phyloP scores from a whole-genome alignment of 2,113 vertebrate genomes.

The Galemys pyrenaicus region DNA sequence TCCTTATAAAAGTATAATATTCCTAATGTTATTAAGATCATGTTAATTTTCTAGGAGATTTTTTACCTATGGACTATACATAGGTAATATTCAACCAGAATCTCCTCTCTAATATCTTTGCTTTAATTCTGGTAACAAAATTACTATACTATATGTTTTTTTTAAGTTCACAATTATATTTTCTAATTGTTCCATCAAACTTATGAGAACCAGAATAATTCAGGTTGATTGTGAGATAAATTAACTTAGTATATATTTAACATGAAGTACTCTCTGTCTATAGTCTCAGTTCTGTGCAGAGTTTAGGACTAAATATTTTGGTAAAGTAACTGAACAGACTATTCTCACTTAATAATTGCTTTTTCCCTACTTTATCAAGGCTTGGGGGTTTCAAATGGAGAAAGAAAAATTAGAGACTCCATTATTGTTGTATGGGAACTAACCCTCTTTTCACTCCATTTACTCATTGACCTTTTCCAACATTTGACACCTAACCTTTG shows the following conservation, averaged over 20 bases:
- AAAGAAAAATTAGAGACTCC: neutral
- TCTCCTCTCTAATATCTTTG: conserved; percentile 9
- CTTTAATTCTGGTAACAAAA: conserved; percentile 49
- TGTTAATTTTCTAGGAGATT: neutral
- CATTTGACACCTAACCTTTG: neutral
- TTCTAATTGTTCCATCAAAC: neutral
- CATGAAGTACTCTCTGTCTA: neutral
- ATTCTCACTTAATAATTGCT: neutral
- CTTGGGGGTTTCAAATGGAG: conserved; percentile 27
- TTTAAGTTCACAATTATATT: neutral
- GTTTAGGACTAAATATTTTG: conserved; percentile 35
- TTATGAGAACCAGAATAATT: conserved; percentile 2
- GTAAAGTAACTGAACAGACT: neutral
- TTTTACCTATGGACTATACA: conserved; percentile 31
- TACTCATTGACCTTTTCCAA: conserved; percentile 18
- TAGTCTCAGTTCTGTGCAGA: conserved; percentile 10
- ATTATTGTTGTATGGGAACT: neutral
- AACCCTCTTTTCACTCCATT: neutral
- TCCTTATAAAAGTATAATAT: conserved; percentile 13
- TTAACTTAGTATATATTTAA: conserved; percentile 38
- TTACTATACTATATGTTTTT: conserved; percentile 5
- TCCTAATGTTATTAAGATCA: neutral
- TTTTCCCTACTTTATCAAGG: conserved; percentile 31
- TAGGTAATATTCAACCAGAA: neutral
- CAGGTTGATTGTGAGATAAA: conserved; percentile 9